Evolutionary conservation across 2,797 vertebrate genomes (phyloP), one percentile per base, ranked within the genome.

Genomic region (Furcifer pardalis): DNA sequence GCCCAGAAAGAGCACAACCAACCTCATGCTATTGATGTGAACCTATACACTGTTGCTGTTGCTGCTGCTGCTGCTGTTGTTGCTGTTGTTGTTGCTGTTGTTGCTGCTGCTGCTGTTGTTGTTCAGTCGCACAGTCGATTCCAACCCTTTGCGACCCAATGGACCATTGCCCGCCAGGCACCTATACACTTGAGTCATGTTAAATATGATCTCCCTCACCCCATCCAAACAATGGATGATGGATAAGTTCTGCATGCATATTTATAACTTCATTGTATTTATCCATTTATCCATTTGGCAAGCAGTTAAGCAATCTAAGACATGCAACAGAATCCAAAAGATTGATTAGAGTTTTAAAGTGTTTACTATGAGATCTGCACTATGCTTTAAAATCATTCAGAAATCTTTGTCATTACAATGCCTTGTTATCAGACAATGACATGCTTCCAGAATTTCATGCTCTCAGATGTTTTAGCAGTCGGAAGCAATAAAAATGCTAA

Each of bases 391-490:
- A 78, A 77, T 86, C 30, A 35, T 89, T 90, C 52, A 84, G 74
- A 91, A 91, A 81, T 1, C 0, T 85, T 85, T 93, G 87, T 80
- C 90, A 83, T 94, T 94, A 86, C 15, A 82, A 83, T 71, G 82
- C 83, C 90, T 89, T 91, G 32, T 81, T 91, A 93, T 91, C 84
- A 86, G 84, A 91, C 60, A 89, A 63, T 40, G 92, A 78, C 30
- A 78, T 81, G 89, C 76, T 78, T 83, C 87, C 80, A 92, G 81
- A 93, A 90, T 93, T 87, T 80, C 82, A 88, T 86, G 77, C 78
- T 89, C 85, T 80, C 86, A 91, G 93, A 93, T 75, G 65, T 92
- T 88, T 79, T 90, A 88, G 77, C 92, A 92, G 74, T 77, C 87
- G 62, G 72, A 88, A 69, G 89, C 85, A 92, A 89, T 94, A 85